phyloP scores from a whole-genome alignment of 2,113 vertebrate species.

The Hypanus sabinus region DNA sequence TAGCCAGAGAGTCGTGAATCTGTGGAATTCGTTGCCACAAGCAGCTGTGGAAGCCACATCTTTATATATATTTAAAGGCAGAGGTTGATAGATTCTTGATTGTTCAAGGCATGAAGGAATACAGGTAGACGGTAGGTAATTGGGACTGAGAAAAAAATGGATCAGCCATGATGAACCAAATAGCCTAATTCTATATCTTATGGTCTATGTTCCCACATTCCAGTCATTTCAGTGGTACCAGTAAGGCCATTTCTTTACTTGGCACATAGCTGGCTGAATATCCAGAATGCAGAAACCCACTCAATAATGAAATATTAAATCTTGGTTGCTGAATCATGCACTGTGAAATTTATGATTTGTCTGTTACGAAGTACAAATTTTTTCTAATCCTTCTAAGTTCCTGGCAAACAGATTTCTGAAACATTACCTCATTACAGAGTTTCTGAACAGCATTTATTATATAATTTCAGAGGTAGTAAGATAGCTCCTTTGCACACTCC shows the following conservation, averaged over 20 bases:
- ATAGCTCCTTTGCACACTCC: not conserved
- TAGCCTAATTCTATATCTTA: no score
- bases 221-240: not conserved
- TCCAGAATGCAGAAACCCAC: not conserved
- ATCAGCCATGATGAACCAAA: no score
- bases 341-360: not conserved
- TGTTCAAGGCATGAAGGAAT: no score
- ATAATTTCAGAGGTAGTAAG: not conserved
- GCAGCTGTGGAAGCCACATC: no score
- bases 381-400: not conserved
- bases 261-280: not conserved
- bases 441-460: not conserved
- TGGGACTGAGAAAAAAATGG: no score
- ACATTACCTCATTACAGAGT: not conserved
- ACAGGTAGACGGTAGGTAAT: no score
- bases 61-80: no score
- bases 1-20: no score
- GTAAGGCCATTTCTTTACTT: not conserved
- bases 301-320: not conserved
- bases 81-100: no score
- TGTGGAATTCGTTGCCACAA: no score
- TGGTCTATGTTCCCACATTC: not conserved
- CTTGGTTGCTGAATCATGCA: not conserved
- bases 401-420: constrained; percentile 11
- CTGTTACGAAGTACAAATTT: not conserved